A percentile compares a stretch with the other conserved stretches of the same genome.
These are phyloP conservation scores for Clostera curtula DNA, from an alignment of 2,888 invertebrate species.

Conservation along the genomic window DNA sequence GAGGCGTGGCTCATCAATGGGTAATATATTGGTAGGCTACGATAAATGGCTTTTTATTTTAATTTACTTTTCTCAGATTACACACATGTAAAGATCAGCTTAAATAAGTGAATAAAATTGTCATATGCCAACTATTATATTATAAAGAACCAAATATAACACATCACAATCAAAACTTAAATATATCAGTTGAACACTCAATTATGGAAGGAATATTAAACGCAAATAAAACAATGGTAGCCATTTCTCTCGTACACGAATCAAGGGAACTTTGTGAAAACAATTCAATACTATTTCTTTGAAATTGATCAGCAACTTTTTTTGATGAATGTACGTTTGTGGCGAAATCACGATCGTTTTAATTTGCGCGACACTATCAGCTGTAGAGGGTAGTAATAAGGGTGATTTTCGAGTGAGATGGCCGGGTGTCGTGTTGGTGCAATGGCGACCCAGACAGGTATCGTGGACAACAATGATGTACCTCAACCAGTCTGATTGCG, in stretches of 20 bases:
- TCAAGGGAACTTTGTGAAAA: too few relatives aligned
- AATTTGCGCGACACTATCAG: slow-evolving; percentile 8
- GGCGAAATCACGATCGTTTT: slow-evolving; percentile 13
- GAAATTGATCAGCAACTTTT: too few relatives aligned
- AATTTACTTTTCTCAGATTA: too few relatives aligned
- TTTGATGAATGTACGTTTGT: slow-evolving; percentile 12
- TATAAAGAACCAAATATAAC: too few relatives aligned
- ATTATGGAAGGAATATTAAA: neutral
- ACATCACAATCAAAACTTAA: neutral
- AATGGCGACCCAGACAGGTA: slow-evolving; percentile 46
- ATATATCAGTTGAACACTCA: neutral
- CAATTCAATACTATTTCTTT: too few relatives aligned
- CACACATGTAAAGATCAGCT: too few relatives aligned
- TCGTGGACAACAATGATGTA: slow-evolving; percentile 57
- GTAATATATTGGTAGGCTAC: too few relatives aligned
- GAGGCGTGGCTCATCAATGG: too few relatives aligned
- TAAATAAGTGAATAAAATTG: too few relatives aligned
- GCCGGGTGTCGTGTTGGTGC: slow-evolving; percentile 28
- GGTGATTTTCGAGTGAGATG: slow-evolving; percentile 23
- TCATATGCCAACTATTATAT: too few relatives aligned
- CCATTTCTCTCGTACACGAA: neutral
- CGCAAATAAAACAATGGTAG: neutral
- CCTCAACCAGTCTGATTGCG: slow-evolving; percentile 54
- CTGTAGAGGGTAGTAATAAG: slow-evolving; percentile 11
- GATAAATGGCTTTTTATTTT: too few relatives aligned